A percentile compares a stretch with the other conserved stretches of the same genome.
Evolutionary conservation across 2,797 vertebrate genomes (phyloP).

Genomic region (Cuculus canorus): DNA sequence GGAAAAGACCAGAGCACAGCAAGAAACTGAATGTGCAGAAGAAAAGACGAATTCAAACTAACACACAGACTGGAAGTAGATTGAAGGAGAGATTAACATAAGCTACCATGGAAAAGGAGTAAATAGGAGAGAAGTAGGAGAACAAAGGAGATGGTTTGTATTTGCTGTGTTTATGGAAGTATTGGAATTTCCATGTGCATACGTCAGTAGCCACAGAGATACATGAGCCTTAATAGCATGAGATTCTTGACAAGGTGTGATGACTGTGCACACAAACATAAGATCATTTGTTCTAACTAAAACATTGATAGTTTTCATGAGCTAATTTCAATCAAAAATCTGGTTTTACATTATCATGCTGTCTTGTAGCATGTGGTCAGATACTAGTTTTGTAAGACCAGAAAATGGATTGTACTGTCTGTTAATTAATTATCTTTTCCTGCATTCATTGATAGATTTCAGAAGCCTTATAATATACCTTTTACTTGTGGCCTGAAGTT

Average conservation of each 20-base stretch:
- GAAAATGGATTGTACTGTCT: background rate
- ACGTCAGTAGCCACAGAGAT: background rate
- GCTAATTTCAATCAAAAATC: background rate
- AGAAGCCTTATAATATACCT: background rate
- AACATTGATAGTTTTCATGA: background rate
- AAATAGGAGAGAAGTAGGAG: background rate
- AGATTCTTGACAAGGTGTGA: background rate
- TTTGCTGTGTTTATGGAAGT: background rate
- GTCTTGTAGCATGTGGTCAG: background rate
- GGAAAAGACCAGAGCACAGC: background rate
- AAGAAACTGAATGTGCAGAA: background rate
- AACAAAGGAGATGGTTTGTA: background rate
- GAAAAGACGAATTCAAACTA: background rate
- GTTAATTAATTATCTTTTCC: background rate
- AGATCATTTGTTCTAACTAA: background rate
- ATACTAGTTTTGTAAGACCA: background rate
- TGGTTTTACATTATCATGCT: background rate
- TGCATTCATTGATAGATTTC: slow-evolving; percentile 14
- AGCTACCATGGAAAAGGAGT: background rate
- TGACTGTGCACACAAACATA: background rate
- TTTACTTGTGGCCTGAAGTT: slow-evolving; percentile 7
- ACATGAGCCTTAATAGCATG: background rate
- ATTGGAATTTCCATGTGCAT: background rate
- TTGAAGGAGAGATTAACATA: background rate
- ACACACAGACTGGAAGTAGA: background rate